Base-by-base conservation (phyloP, 2,113 vertebrate species). In the Bubo blakistoni region DNA sequence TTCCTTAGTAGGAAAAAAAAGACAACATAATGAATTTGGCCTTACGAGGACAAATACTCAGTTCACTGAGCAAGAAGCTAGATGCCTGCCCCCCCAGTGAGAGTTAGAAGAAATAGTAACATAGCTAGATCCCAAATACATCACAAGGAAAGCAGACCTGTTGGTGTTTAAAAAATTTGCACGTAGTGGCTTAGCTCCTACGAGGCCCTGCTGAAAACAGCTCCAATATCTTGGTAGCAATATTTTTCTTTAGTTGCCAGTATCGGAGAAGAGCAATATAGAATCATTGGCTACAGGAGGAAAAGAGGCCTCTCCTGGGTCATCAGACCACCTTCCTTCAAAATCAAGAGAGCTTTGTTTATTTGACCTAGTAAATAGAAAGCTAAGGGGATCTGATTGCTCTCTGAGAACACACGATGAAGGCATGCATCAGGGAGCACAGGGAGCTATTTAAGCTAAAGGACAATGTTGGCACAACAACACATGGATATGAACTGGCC, bases 401-500 rank as follows among this genome's bases (percentile, higher is more conserved):
- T 87, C 17, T 88, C 58, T 58, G 34, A 44, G 58, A 74, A 34
- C 2, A 1, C 17, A 14, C 1, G 15, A 24, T 44, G 67, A 59
- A 77, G 27, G 44, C 66, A 71, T 30, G 20, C 54, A 58, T 42
- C 32, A 42, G 85, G n/a, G 71, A 83, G n/a, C 2, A 6, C 52
- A 62, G 71, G 70, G 32, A 81, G 67, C 38, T 90, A 25, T 78
- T 88, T 95, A 74, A 94, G 40, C 55, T 86, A 25, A 88, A 93
- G 71, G 67, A 90, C 85, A 92, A 34, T 94, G 88, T 42, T 96
- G 86, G 86, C 76, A 95, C 81, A 88, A 66, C 36, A 88, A 11
- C 63, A 86, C 77, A 27, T 55, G 72, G 42, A 27, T 67, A 81
- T 30, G 66, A 93, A 62, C 42, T 88, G 76, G 14, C 88, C 63